Percentiles rank a stretch among this genome's conserved stretches.
phyloP scores from a whole-genome alignment of 2,888 invertebrate species.

The Octonoba sinensis region DNA sequence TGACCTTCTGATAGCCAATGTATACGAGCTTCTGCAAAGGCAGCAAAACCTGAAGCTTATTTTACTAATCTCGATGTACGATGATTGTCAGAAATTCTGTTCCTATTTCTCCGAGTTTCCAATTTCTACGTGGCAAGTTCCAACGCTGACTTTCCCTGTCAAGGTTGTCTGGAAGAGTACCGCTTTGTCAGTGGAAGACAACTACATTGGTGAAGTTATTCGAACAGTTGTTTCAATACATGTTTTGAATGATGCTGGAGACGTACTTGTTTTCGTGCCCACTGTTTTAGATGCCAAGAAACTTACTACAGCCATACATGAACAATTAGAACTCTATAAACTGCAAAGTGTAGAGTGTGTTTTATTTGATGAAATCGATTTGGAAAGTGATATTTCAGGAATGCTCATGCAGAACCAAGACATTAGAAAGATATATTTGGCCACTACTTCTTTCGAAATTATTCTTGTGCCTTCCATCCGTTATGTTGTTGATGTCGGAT shows the following conservation, averaged over 20 bases:
- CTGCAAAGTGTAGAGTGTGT: neutral
- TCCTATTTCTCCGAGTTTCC: neutral
- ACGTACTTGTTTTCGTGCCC: slow-evolving; percentile 3
- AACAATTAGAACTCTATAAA: neutral
- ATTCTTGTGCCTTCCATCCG: neutral
- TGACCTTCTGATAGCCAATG: neutral
- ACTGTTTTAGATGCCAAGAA: neutral
- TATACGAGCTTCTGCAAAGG: neutral
- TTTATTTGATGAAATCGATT: neutral
- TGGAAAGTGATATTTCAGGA: neutral
- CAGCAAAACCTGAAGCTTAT: neutral
- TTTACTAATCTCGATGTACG: neutral
- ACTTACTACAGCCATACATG: neutral
- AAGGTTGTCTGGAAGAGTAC: neutral
- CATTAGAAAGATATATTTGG: neutral
- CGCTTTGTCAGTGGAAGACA: neutral
- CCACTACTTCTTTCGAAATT: neutral
- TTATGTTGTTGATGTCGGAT: slow-evolving; percentile 10
- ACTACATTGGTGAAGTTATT: neutral
- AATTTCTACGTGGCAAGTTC: neutral
- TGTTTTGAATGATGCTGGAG: neutral
- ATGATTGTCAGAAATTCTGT: slow-evolving; percentile 1
- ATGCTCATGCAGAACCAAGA: neutral
- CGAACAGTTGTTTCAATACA: neutral
- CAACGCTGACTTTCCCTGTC: neutral